Base-by-base conservation (phyloP, 2,888 invertebrate genomes). In the Thymelicus lineola region DNA sequence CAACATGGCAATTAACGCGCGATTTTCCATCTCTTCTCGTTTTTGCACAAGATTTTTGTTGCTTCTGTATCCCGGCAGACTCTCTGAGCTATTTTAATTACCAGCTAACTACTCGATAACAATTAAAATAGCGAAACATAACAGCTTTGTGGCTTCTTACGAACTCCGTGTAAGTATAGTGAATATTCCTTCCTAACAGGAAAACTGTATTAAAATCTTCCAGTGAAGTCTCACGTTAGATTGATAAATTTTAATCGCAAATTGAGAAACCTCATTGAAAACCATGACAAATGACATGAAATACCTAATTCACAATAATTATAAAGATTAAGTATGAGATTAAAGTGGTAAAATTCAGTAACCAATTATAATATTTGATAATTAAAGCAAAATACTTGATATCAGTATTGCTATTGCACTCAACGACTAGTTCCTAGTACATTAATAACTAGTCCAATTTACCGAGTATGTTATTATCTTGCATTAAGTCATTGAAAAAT, bases 1-100 rank as follows among this genome's bases (percentile, higher is more conserved):
- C 35, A 57, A 36, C n/a, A 36, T 57, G 57, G 57, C 57, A 57
- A 57, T 57, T 57, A 57, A 57, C 57, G 35, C 55, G 55, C 57
- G 57, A 57, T 57, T 36, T 57, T 36, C 57, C 57, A 35, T 36
- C 57, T 57, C 57, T n/a, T 36, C 57, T 57, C 57, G 57, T 57
- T 57, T 57, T 57, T 57, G 35, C 12, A 20, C 20, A 20, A 53
- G 7, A 53, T 53, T 20, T 20, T 53, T 53, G 53, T 53, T 28
- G 53, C 53, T 7, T 50, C 20, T 7, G n/a, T 12, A 20, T n/a
- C 53, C n/a, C 20, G 10, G 20, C 10, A 42, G 42, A 7, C 53
- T 53, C 20, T 0, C 20, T 20, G 17, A 3, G 53, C 53, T 53
- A 53, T 53, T 53, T 53, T 53, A 53, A 53, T 53, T 53, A 53